phyloP scores from a whole-genome alignment of 2,888 invertebrate species.

The Xestia c-nigrum region DNA sequence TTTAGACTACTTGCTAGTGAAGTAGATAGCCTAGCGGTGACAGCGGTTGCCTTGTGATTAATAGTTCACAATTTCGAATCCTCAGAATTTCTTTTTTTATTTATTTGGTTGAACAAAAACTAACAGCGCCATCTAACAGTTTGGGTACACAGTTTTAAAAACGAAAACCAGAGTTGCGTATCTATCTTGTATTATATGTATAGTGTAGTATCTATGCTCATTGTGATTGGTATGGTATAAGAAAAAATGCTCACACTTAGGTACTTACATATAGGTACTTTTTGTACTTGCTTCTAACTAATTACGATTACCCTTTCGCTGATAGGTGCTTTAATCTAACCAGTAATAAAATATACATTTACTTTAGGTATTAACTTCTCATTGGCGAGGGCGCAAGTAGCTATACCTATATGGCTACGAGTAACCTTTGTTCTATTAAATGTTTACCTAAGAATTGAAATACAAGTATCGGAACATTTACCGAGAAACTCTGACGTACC shows the following conservation, averaged over 20 bases:
- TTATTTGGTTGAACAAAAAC: no score
- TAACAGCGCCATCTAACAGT: no score
- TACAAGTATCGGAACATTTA: neutral
- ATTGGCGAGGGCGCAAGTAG: neutral
- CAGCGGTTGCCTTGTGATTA: no score
- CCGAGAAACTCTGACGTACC: slow-evolving; percentile 1
- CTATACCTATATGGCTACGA: neutral
- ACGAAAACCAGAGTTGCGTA: no score
- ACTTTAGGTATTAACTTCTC: neutral
- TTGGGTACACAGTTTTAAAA: no score
- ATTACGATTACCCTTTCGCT: neutral
- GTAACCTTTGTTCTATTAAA: neutral
- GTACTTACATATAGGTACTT: neutral
- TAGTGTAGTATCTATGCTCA: no score
- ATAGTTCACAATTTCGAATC: no score
- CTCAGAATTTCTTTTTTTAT: no score
- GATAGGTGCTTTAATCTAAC: neutral
- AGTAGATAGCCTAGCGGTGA: no score
- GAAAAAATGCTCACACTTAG: neutral
- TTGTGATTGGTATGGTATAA: neutral
- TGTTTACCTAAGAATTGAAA: slow-evolving; percentile 15
- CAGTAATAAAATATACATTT: slow-evolving; percentile 2
- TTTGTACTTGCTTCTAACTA: neutral
- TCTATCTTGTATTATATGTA: no score
- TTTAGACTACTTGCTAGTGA: no score